These are phyloP conservation scores for Poecilus cupreus DNA, from an alignment of 2,888 invertebrate genomes.

Conservation along the genomic window DNA sequence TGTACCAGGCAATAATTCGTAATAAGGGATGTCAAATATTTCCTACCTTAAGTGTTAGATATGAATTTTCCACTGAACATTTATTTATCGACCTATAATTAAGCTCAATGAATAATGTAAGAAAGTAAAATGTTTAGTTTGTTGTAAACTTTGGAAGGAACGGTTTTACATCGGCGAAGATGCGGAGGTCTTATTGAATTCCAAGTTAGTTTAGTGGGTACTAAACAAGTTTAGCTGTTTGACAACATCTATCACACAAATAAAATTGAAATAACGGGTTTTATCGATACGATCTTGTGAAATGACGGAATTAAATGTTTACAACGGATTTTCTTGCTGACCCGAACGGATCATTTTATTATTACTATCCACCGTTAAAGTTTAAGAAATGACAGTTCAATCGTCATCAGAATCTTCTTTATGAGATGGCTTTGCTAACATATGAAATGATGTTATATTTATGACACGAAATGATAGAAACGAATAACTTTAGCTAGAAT, in stretches of 20 bases:
- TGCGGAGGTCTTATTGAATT: constrained; percentile 22
- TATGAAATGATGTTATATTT: too few species aligned
- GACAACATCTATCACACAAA: constrained; percentile 36
- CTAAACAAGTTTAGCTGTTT: constrained; percentile 32
- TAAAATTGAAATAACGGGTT: constrained; percentile 40
- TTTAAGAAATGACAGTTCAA: constrained; percentile 21
- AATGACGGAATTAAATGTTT: constrained; percentile 35
- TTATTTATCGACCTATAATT: too few species aligned
- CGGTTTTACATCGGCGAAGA: too few species aligned
- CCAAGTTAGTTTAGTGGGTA: constrained; percentile 33
- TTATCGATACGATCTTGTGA: constrained; percentile 5
- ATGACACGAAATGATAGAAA: too few species aligned
- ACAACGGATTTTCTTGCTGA: constrained; percentile 44
- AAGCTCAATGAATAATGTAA: too few species aligned
- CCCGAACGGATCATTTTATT: constrained; percentile 27
- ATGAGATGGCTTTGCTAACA: not conserved
- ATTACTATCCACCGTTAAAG: not conserved
- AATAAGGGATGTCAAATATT: too few species aligned
- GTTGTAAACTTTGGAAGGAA: too few species aligned
- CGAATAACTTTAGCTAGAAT: too few species aligned
- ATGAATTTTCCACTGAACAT: too few species aligned
- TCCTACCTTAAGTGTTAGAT: too few species aligned
- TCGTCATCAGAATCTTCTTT: not conserved
- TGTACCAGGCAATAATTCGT: too few species aligned
- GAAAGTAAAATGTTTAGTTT: too few species aligned